Evolutionary conservation across 2,113 vertebrate genomes (phyloP), one percentile per base, ranked within the genome.

Genomic region (Microcebus griseorufus): DNA sequence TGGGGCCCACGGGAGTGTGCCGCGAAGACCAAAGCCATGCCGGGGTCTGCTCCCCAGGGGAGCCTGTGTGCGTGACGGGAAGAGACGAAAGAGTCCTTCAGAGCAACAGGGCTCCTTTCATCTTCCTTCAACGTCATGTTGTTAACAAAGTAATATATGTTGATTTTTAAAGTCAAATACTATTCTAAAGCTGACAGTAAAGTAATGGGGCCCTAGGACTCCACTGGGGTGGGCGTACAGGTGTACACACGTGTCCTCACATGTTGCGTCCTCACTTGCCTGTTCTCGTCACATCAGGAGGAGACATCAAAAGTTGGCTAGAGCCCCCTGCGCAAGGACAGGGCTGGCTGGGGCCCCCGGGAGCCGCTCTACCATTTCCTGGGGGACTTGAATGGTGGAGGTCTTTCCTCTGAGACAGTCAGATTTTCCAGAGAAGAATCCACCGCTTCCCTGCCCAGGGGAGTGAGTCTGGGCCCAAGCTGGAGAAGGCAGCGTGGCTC

Each of bases 1-100:
- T 0, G 13, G 64, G n/a, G 16, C 64, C 10, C 45, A 4, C 0
- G 6, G 87, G 58, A 55, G 9, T 34, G 1, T 25, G n/a, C 12
- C 18, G 16, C 20, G 25, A 62, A 42, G 51, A 60, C 72, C 5
- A 34, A 27, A 64, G 32, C n/a, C 12, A 18, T 58, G 55, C 6
- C 55, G 2, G 55, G 55, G 55, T 6, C 55, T 58, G 55, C 55
- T 90, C 76, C 34, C 62, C 20, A 8, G 2, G 32, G 45, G 34
- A 32, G 32, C 72, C 51, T 11, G 39, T n/a, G 16, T 48, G 51
- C 60, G 2, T n/a, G 53, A 6, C 12, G 42, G 37, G 64, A 81
- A 37, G 48, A 60, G 37, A 82, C 13, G 51, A 70, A 58, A 8
- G 78, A 62, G 5, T n/a, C 16, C 65, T 53, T 92, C 65, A 72